Base-by-base conservation (phyloP, 2,888 invertebrate genomes). In the Bombylius discolor region DNA sequence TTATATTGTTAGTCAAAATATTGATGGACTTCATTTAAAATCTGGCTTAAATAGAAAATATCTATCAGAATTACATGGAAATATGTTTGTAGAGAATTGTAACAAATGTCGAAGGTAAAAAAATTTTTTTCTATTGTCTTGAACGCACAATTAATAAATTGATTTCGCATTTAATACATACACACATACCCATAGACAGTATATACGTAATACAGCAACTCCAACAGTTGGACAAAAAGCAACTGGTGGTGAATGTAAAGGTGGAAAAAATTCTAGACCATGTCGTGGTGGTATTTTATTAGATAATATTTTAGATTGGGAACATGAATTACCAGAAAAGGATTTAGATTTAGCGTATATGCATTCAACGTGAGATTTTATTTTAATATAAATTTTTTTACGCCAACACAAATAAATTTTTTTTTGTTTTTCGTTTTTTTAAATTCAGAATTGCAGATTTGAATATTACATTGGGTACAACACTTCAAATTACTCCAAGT, bases 241-340 rank as follows among this genome's bases (percentile, higher is more conserved):
- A 53, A 77, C 78, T 53, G 84, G 84, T 1, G 81, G 83, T 53
- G 76, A 79, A 44, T 85, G 88, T 63, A 83, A 83, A 46, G 81
- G 83, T 9, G 77, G 81, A 32, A 78, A 76, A 64, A 72, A 76
- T 53, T 75, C 78, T 48, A 81, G 90, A n/a, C 77, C 79, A n/a
- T 94, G 94, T 67, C 82, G 98, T 50, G 96, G 97, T 2, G 98
- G 98, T 1, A 80, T 85, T 62, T 76, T 98, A 54, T 80, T 84
- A 62, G 98, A 99, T 70, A 93, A 89, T 13, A 89, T 98, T 57
- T 78, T 99, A 47, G 99, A 99, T 73, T 99, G 99, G 99, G 98
- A 99, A 67, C 89, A 92, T 68, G 86, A 85, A 70, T 77, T 99
- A 61, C 98, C 98, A 0, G 86, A 88, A 62, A 81, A 83, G 66